Percentiles rank a stretch among this genome's conserved stretches.
These are phyloP conservation scores for Chromobotia macracanthus DNA, from an alignment of 2,797 vertebrate species.

Conservation along the genomic window DNA sequence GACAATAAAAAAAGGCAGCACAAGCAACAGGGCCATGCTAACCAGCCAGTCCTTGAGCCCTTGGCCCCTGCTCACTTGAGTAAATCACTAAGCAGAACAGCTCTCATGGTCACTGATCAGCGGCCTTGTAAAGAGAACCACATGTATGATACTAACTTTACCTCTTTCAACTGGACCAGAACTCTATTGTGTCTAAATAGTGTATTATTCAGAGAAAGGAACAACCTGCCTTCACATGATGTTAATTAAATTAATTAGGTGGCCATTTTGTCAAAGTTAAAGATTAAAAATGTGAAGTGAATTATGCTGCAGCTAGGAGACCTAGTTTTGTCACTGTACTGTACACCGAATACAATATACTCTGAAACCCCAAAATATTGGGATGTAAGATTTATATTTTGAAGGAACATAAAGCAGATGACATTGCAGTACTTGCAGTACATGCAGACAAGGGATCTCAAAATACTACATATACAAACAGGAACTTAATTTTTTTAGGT, in stretches of 20 bases:
- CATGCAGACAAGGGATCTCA: no score
- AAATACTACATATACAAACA: no score
- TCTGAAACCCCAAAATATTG: background rate
- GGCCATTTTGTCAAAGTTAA: background rate
- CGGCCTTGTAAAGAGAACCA: conserved; percentile 2
- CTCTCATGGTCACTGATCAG: background rate
- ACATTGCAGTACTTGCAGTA: no score
- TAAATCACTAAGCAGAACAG: conserved; percentile 5
- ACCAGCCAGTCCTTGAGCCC: background rate
- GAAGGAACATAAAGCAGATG: background rate
- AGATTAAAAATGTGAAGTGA: background rate
- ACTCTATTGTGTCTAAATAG: conserved; percentile 35
- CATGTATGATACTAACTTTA: conserved; percentile 14
- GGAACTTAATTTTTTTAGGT: no score
- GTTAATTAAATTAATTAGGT: conserved; percentile 45
- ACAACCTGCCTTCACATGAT: conserved; percentile 20
- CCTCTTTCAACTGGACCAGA: conserved; percentile 28
- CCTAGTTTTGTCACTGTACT: background rate
- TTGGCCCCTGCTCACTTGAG: background rate
- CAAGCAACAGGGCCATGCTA: background rate
- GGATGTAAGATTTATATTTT: background rate
- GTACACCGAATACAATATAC: background rate
- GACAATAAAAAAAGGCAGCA: background rate
- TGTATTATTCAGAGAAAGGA: conserved; percentile 21
- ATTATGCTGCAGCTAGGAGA: background rate